These are phyloP conservation scores for Xiphorhynchus erythropygius DNA, from an alignment of 2,797 vertebrate species.

Conservation along the genomic window DNA sequence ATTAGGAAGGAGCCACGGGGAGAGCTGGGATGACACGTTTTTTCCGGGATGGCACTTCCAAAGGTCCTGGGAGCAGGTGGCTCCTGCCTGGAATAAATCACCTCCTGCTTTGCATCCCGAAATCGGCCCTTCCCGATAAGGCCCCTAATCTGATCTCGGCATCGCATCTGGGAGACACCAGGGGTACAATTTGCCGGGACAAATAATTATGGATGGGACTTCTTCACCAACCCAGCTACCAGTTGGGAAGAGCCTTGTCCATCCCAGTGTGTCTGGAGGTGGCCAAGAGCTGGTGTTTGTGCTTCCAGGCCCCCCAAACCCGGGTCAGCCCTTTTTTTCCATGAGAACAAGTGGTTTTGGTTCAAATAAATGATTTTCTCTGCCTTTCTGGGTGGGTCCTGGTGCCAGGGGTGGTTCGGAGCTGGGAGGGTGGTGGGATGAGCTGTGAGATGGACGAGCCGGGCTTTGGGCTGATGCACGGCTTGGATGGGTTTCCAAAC, in stretches of 20 bases:
- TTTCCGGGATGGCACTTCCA: background rate
- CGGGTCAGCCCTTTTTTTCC: accelerated
- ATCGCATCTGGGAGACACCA: background rate
- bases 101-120: background rate
- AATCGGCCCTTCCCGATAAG: background rate
- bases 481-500: background rate
- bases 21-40: background rate
- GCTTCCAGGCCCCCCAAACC: background rate
- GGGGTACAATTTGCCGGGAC: background rate
- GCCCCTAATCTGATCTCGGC: background rate
- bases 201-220: background rate
- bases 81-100: background rate
- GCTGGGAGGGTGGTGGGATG: background rate
- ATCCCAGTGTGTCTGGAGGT: accelerated
- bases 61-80: background rate
- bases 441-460: background rate
- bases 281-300: accelerated
- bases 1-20: background rate
- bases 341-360: background rate
- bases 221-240: background rate
- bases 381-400: accelerated
- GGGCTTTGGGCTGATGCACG: accelerated
- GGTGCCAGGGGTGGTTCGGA: background rate
- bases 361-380: background rate
- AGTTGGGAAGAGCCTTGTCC: background rate